phyloP scores from a whole-genome alignment of 2,888 invertebrate species.

The Scelioninae gen. 1 region DNA sequence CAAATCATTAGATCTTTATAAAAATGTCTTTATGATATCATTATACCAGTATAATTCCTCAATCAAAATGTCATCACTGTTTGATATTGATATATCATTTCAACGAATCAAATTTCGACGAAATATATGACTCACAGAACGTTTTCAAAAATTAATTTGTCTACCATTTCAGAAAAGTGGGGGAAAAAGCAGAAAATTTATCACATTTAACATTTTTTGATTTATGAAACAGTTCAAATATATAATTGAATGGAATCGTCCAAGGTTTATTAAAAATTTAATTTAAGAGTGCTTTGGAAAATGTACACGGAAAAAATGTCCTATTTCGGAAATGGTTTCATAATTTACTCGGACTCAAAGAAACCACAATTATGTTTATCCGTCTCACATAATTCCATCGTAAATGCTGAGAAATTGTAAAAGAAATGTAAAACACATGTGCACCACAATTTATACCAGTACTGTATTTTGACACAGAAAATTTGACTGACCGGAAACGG shows the following conservation, averaged over 20 bases:
- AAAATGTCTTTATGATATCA: slow-evolving; percentile 41
- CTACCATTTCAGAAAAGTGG: too few species aligned
- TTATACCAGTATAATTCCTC: slow-evolving; percentile 19
- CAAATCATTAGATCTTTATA: slow-evolving; percentile 48
- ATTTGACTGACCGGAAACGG: slow-evolving; percentile 69
- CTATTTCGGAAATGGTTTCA: not conserved
- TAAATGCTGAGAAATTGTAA: not conserved
- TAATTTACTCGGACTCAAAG: too few species aligned
- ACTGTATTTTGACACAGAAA: slow-evolving; percentile 64
- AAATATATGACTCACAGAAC: too few species aligned
- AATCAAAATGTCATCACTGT: slow-evolving; percentile 18
- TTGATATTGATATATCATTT: slow-evolving; percentile 22
- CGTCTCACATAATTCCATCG: slow-evolving; percentile 4
- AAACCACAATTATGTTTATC: slow-evolving; percentile 17
- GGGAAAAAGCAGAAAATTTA: too few species aligned
- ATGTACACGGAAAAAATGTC: not conserved
- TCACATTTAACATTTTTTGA: too few species aligned
- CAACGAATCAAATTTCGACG: not conserved
- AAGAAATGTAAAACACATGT: slow-evolving; percentile 61
- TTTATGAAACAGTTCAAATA: too few species aligned
- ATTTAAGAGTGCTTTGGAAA: too few species aligned
- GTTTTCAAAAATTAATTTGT: too few species aligned
- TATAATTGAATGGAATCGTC: too few species aligned
- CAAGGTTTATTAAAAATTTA: too few species aligned
- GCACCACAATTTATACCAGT: slow-evolving; percentile 31